phyloP scores from a whole-genome alignment of 2,888 invertebrate species.

The Parochlus steinenii region DNA sequence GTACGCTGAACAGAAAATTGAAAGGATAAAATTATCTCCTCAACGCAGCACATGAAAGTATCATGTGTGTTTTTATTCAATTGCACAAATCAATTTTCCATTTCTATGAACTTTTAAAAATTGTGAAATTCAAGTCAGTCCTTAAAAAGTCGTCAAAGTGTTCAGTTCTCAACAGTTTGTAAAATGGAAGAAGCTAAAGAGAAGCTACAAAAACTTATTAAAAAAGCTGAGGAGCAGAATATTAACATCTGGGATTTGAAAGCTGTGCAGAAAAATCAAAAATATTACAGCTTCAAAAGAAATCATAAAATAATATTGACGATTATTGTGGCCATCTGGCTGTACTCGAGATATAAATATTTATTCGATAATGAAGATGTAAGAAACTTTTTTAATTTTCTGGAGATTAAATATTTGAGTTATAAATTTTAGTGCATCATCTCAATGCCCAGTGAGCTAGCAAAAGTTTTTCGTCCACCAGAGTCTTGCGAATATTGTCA shows the following conservation, averaged over 20 bases:
- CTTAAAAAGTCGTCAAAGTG: neutral
- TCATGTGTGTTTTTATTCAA: constrained; percentile 5
- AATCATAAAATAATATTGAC: neutral
- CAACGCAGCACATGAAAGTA: constrained; percentile 1
- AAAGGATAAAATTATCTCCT: neutral
- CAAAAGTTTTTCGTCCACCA: constrained; percentile 52
- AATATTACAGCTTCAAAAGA: neutral
- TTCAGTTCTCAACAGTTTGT: too few species aligned
- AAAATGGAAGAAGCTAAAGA: constrained; percentile 6
- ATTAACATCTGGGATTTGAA: constrained; percentile 8
- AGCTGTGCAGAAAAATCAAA: constrained; percentile 4
- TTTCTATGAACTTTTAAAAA: constrained; percentile 7
- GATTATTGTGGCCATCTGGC: too few species aligned
- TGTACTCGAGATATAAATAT: too few species aligned
- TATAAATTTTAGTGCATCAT: constrained; percentile 14
- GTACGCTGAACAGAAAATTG: constrained; percentile 1
- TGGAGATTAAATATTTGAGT: constrained; percentile 4
- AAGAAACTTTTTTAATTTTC: neutral
- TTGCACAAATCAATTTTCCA: neutral
- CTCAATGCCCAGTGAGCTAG: constrained; percentile 15
- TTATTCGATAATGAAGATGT: too few species aligned
- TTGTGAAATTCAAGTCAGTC: neutral
- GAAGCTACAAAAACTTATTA: constrained; percentile 10
- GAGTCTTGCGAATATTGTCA: constrained; percentile 66
- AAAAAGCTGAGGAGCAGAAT: constrained; percentile 5